These are phyloP conservation scores for Butorides virescens DNA, from an alignment of 2,113 vertebrate species.

Conservation along the genomic window DNA sequence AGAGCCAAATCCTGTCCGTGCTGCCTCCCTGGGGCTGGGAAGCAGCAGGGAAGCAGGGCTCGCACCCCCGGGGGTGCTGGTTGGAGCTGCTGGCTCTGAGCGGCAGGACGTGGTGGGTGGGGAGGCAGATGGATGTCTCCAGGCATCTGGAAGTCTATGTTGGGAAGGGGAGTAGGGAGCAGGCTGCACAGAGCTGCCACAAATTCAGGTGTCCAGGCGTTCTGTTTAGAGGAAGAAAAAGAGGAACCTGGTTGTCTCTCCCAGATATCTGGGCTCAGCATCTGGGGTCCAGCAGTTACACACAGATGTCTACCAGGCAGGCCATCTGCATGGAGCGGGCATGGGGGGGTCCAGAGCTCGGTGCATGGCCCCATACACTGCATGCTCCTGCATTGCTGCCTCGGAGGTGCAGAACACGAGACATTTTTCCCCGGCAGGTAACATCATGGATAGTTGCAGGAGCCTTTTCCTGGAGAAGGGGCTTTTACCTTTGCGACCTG, in stretches of 20 bases:
- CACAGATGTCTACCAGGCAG: rapidly evolving
- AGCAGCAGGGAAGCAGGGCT: not conserved
- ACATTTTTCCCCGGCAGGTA: not conserved
- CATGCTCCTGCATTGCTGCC: not conserved
- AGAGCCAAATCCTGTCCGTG: not conserved
- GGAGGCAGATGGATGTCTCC: not conserved
- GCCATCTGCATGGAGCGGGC: not conserved
- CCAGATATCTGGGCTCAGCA: not conserved
- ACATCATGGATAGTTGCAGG: rapidly evolving
- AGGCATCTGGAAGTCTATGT: not conserved
- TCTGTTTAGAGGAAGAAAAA: not conserved
- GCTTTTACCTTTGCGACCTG: not conserved
- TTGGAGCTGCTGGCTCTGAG: not conserved
- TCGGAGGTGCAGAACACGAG: too few species aligned
- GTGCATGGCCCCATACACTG: rapidly evolving
- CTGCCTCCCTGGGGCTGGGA: not conserved
- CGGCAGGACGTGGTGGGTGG: rapidly evolving
- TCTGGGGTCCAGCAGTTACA: not conserved
- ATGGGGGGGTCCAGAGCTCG: rapidly evolving
- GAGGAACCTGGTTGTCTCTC: not conserved
- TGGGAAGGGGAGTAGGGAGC: not conserved
- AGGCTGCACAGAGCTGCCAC: not conserved
- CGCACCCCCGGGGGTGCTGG: not conserved
- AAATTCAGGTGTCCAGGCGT: not conserved
- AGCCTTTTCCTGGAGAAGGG: not conserved